Evolutionary conservation across 64 coral and sea anemone species (phyloP).

Genomic region (Pocillopora damicornis): DNA sequence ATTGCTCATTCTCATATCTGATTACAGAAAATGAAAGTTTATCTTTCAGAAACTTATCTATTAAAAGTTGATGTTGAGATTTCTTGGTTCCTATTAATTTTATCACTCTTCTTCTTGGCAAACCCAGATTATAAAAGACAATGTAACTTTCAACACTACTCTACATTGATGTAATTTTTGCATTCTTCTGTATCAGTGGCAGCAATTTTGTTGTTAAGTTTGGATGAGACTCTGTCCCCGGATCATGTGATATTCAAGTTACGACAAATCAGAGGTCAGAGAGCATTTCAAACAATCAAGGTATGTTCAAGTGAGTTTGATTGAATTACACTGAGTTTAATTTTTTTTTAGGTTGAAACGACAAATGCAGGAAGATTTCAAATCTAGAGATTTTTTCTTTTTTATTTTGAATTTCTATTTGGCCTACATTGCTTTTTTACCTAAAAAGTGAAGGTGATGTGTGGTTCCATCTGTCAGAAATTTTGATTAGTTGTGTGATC

Average conservation of each 20-base stretch:
- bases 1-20: too few species aligned
- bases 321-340: too few species aligned
- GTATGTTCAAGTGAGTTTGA: background rate
- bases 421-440: background rate
- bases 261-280: conserved; percentile 37
- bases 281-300: conserved; percentile 34
- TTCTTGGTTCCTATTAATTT: too few species aligned
- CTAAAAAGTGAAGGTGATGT: background rate
- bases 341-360: background rate
- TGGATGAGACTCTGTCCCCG: conserved; percentile 1
- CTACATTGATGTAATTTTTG: background rate
- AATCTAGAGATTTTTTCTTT: too few species aligned
- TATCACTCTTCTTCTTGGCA: too few species aligned
- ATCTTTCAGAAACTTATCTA: too few species aligned
- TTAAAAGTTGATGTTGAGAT: too few species aligned
- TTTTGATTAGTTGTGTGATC: too few species aligned
- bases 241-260: conserved; percentile 27
- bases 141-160: too few species aligned
- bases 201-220: conserved; percentile 11
- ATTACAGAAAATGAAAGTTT: too few species aligned
- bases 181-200: background rate
- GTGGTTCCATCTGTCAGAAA: too few species aligned
- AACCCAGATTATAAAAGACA: too few species aligned
- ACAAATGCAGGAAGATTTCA: background rate
- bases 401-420: background rate